A percentile compares a stretch with the other conserved stretches of the same genome.
Conservation (phyloP, 2,797 vertebrate species). For the Schizopygopsis pylzovi region DNA sequence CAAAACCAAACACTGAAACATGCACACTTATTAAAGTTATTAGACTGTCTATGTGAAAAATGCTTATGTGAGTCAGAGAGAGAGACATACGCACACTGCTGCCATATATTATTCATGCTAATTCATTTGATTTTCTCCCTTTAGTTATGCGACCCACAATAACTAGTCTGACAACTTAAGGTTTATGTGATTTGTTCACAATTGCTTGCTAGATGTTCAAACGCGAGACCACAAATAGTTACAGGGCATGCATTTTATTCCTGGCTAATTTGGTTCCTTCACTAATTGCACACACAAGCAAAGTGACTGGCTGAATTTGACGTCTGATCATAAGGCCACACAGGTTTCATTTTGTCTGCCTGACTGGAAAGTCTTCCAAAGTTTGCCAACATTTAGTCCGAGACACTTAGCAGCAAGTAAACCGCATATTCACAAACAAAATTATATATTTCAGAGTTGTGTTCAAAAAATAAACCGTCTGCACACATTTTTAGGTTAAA, state of each 20-base stretch:
- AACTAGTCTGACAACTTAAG: slow-evolving; percentile 27
- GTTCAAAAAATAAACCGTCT: neutral
- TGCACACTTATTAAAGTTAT: slow-evolving; percentile 57
- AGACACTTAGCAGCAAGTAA: neutral
- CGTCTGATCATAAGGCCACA: neutral
- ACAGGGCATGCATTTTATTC: neutral
- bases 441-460: neutral
- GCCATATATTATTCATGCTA: slow-evolving; percentile 43
- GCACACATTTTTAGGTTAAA: neutral
- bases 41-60: slow-evolving; percentile 53
- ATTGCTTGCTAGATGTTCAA: neutral
- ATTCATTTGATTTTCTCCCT: slow-evolving; percentile 16
- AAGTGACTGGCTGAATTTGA: neutral
- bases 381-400: neutral
- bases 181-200: slow-evolving; percentile 16
- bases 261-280: neutral
- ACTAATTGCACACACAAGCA: neutral
- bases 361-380: neutral
- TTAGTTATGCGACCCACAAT: slow-evolving; percentile 31
- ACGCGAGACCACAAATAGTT: neutral
- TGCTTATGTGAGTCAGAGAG: slow-evolving; percentile 31
- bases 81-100: slow-evolving; percentile 83
- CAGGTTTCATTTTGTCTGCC: neutral
- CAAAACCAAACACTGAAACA: slow-evolving; percentile 58
- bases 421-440: neutral